Evolutionary conservation across 2,113 vertebrate genomes (phyloP).

Genomic region (Puntigrus tetrazona): DNA sequence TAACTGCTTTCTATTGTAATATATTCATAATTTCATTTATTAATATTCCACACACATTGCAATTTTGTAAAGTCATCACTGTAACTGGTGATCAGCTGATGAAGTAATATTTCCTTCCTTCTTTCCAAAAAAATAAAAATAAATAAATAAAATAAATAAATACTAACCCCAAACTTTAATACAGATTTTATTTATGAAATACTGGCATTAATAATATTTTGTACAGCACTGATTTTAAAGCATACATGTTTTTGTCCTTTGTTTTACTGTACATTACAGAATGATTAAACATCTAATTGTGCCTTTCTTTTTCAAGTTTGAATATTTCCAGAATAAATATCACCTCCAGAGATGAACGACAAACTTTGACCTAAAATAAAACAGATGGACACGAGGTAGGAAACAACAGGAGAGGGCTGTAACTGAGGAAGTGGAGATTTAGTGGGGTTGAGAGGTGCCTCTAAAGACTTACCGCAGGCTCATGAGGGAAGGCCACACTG

Average conservation of each 20-base stretch:
- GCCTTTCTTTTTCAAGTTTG: background rate
- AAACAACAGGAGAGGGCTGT: conserved; percentile 41
- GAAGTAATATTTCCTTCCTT: too few species aligned
- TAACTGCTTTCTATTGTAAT: background rate
- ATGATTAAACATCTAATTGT: background rate
- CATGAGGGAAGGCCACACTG: conserved; percentile 40
- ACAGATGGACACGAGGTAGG: conserved; percentile 24
- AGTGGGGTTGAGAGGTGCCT: conserved; percentile 50
- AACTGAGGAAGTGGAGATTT: conserved; percentile 46
- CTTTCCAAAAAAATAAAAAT: too few species aligned
- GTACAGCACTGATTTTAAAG: background rate
- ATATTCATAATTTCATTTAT: background rate
- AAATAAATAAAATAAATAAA: too few species aligned
- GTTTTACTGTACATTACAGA: background rate
- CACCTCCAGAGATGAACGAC: conserved; percentile 11
- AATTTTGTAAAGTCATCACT: background rate
- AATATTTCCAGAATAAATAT: conserved; percentile 9
- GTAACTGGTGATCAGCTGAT: too few species aligned
- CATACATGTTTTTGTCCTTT: background rate
- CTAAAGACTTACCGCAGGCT: conserved; percentile 49
- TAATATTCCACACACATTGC: too few species aligned
- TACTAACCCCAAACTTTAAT: background rate
- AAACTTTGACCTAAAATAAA: conserved; percentile 25
- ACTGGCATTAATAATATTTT: background rate
- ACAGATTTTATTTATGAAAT: background rate